Percentiles rank a stretch among this genome's conserved stretches.
Evolutionary conservation across 2,888 invertebrate genomes (phyloP).

Genomic region (Timema cristinae): DNA sequence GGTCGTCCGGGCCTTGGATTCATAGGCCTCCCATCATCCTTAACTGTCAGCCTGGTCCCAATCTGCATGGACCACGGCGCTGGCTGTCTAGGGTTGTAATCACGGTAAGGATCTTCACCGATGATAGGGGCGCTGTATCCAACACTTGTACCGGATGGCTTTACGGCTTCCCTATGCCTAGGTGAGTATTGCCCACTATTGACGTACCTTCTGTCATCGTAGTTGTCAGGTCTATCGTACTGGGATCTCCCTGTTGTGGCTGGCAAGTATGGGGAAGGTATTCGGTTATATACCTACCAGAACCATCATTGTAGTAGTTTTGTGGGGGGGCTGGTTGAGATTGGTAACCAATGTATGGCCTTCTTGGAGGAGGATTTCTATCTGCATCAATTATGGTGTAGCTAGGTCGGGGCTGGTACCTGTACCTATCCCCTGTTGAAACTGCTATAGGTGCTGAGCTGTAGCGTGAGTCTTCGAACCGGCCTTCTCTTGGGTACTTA

Average conservation of each 20-base stretch:
- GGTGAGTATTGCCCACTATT: background rate
- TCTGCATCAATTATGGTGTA: constrained; percentile 31
- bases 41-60: constrained; percentile 32
- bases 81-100: constrained; percentile 31
- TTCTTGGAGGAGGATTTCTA: constrained; percentile 9
- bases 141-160: constrained; percentile 6
- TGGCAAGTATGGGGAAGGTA: constrained; percentile 29
- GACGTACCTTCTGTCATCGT: background rate
- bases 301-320: constrained; percentile 19
- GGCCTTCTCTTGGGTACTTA: constrained; percentile 27
- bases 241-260: constrained; percentile 10
- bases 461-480: constrained; percentile 22
- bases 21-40: constrained; percentile 31
- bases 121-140: constrained; percentile 1
- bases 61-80: constrained; percentile 33
- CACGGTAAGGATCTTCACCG: constrained; percentile 31
- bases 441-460: constrained; percentile 19
- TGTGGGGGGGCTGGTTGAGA: background rate
- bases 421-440: constrained; percentile 20
- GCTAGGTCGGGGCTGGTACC: constrained; percentile 19
- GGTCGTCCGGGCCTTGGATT: constrained; percentile 16
- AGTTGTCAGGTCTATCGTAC: background rate
- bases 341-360: too few relatives aligned
- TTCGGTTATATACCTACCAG: constrained; percentile 25
- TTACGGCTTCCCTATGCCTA: constrained; percentile 19